Evolutionary conservation across 1,140 invertebrate species (phyloP).

Genomic region (Zeugodacus cucurbitae): DNA sequence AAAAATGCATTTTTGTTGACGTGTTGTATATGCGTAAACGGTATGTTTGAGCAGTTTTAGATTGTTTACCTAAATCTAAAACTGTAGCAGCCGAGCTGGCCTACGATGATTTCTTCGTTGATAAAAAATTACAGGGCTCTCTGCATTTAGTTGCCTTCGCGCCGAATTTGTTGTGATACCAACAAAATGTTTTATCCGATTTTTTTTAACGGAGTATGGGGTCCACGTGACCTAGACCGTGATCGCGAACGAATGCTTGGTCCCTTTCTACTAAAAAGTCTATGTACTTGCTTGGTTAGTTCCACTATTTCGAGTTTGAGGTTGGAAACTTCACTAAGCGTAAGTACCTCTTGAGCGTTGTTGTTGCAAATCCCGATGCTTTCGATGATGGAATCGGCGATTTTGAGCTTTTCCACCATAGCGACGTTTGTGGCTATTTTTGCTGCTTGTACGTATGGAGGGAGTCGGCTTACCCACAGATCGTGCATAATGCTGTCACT

Average conservation of each 20-base stretch:
- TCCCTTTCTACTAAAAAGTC: too few species aligned
- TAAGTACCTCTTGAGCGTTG: background rate
- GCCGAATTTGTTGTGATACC: background rate
- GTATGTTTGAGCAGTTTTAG: too few species aligned
- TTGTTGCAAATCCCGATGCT: background rate
- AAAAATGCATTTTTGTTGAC: too few species aligned
- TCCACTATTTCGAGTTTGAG: background rate
- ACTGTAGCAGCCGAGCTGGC: background rate
- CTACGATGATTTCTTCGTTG: background rate
- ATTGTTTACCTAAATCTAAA: background rate
- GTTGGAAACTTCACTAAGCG: background rate
- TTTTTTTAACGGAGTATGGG: background rate
- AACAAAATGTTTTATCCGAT: background rate
- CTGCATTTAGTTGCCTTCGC: too few species aligned
- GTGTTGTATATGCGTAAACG: too few species aligned
- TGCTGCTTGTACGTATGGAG: background rate
- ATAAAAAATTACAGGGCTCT: too few species aligned
- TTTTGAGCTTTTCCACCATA: background rate
- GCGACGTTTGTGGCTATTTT: background rate
- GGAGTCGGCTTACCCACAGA: too few species aligned
- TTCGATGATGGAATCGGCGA: background rate
- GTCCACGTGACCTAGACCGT: background rate
- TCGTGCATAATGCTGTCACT: too few species aligned
- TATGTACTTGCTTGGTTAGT: too few species aligned
- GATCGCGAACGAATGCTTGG: background rate